Base-by-base conservation (phyloP, 2,888 invertebrate genomes). In the Agrilus biguttatus region DNA sequence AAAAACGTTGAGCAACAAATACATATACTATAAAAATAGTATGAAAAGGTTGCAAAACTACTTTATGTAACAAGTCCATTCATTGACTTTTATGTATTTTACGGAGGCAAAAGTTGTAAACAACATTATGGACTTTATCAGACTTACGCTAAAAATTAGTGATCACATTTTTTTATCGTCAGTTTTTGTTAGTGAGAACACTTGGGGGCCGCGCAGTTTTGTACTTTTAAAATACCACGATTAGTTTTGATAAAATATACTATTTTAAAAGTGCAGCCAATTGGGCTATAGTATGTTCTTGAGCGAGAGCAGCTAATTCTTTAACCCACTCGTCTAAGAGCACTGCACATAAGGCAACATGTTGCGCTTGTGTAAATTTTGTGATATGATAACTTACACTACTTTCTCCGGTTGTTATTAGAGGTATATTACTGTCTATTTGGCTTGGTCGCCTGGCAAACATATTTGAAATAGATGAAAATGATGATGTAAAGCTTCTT, bases 311-410 rank as follows among this genome's bases (percentile, higher is more conserved):
- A 0, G 96, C 88, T 46, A 97, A 69, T 68, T 96, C 95, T 63
- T 93, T 92, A 0, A 93, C 72, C 85, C 97, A 93, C 62, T 97
- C 96, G 58, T 93, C 91, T 47, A 96, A 69, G 37, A 97, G 70
- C 6, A 97, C 84, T 2, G 93, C 91, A 57, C 85, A 84, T 48
- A 86, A 69, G 1, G 86, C 82, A 37, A 79, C 70, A 56, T 79
- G 77, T 49, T 78, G 73, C 37, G 73, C 56, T 51, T 66, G 63
- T 33, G 57, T 63, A 48, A 65, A 65, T 50, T 64, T 64, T 7
- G 63, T 63, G 51, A 63, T 62, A 14, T 58, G 51, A 38, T 56
- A 49, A 49, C 53, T 54, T 46, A 55, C 55, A 37, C 55, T 54
- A 14, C 53, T 41, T 42, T 62, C 60, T 45, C 58, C 59, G 2